Evolutionary conservation across 2,113 vertebrate genomes (phyloP).

Genomic region (Alces alces): DNA sequence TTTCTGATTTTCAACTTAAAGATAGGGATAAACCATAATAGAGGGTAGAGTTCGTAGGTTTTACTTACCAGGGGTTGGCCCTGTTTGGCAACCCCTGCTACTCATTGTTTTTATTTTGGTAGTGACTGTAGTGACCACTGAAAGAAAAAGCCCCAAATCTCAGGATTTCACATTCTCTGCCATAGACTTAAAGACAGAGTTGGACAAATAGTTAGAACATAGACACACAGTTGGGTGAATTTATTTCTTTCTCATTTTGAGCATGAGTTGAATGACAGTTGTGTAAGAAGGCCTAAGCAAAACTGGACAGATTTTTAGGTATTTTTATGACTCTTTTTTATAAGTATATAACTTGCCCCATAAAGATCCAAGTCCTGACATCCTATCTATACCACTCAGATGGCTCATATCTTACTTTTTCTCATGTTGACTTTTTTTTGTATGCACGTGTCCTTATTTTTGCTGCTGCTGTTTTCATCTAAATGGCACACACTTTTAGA

Average conservation of each 20-base stretch:
- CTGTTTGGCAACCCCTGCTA: neutral
- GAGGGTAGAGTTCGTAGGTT: neutral
- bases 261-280: neutral
- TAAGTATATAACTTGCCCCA: neutral
- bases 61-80: neutral
- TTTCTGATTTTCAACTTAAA: neutral
- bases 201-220: neutral
- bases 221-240: neutral
- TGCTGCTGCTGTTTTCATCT: neutral
- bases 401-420: neutral
- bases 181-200: neutral
- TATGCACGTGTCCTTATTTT: neutral
- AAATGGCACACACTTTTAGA: neutral
- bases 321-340: neutral
- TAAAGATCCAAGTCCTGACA: neutral
- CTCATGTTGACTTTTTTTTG: neutral
- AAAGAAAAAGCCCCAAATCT: neutral
- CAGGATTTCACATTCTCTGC: neutral
- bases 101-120: neutral
- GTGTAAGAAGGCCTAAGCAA: neutral
- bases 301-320: neutral
- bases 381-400: neutral
- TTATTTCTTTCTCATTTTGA: neutral
- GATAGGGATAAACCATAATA: neutral
- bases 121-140: neutral